These are phyloP conservation scores for Furnarius figulus DNA, from an alignment of 2,113 vertebrate species.

Conservation along the genomic window DNA sequence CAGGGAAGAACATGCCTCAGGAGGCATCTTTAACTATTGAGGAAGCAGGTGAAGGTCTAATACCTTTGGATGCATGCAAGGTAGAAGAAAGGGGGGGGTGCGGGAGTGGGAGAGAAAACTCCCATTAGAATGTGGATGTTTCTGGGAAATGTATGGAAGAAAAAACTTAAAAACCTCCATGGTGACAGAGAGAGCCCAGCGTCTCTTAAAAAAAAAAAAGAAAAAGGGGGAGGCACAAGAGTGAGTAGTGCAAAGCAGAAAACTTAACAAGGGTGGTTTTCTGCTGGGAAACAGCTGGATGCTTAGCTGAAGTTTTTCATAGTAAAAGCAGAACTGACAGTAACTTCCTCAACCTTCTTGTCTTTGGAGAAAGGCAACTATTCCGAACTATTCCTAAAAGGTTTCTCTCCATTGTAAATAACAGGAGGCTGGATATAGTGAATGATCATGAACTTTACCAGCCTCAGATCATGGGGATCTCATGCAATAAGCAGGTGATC, in stretches of 20 bases:
- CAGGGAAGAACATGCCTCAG: not conserved
- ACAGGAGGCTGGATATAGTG: not conserved
- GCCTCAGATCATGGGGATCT: not conserved
- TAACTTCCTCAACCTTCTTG: not conserved
- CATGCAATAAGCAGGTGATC: not conserved
- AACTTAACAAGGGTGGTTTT: not conserved
- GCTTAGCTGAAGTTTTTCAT: not conserved
- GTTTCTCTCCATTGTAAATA: not conserved
- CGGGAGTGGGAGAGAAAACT: not conserved
- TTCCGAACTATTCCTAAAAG: not conserved
- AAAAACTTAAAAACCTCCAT: not conserved
- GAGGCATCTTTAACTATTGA: not conserved
- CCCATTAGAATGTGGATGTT: not conserved
- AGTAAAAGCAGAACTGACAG: not conserved
- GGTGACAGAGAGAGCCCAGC: not conserved
- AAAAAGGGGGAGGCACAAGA: not conserved
- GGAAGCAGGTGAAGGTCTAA: not conserved
- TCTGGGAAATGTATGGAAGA: not conserved
- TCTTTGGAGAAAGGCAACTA: not conserved
- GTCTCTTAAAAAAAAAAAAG: too few relatives aligned
- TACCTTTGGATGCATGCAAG: not conserved
- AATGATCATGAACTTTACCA: not conserved
- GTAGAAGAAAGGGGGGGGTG: not conserved
- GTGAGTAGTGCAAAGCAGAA: not conserved
- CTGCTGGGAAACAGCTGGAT: not conserved